A percentile compares a stretch with the other conserved stretches of the same genome.
phyloP scores from a whole-genome alignment of 2,797 vertebrate species.

The Coreius guichenoti region DNA sequence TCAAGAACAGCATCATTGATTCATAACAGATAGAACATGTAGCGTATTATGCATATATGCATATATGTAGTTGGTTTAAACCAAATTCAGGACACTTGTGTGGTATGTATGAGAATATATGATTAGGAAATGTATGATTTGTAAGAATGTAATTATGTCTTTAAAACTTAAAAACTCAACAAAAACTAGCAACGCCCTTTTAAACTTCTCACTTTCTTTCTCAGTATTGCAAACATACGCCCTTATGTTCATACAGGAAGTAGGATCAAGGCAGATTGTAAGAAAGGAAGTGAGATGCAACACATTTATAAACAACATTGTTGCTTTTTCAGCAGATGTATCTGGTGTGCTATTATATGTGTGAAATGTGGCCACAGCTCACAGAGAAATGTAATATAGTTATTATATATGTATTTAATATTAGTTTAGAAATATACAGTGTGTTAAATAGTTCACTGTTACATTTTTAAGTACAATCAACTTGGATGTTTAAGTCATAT shows the following conservation, averaged over 20 bases:
- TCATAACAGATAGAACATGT: neutral
- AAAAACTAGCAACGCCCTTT: slow-evolving; percentile 44
- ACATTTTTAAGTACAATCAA: no score
- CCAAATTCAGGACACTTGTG: neutral
- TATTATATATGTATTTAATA: neutral
- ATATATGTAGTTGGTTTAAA: neutral
- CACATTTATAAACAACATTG: neutral
- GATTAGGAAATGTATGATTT: neutral
- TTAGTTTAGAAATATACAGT: neutral
- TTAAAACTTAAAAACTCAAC: neutral
- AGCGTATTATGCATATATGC: neutral
- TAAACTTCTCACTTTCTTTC: neutral
- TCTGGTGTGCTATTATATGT: neutral
- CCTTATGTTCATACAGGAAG: slow-evolving; percentile 49
- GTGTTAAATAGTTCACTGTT: neutral
- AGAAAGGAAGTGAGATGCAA: slow-evolving; percentile 53
- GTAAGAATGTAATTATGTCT: neutral
- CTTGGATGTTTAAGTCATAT: no score
- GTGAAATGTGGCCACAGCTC: neutral
- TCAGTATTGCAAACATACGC: slow-evolving; percentile 42
- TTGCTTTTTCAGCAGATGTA: neutral
- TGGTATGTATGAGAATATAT: neutral
- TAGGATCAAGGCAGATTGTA: slow-evolving; percentile 11
- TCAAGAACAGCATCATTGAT: neutral
- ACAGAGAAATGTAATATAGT: neutral